Conservation (phyloP, 1,140 invertebrate genomes). For the Pantala flavescens region DNA sequence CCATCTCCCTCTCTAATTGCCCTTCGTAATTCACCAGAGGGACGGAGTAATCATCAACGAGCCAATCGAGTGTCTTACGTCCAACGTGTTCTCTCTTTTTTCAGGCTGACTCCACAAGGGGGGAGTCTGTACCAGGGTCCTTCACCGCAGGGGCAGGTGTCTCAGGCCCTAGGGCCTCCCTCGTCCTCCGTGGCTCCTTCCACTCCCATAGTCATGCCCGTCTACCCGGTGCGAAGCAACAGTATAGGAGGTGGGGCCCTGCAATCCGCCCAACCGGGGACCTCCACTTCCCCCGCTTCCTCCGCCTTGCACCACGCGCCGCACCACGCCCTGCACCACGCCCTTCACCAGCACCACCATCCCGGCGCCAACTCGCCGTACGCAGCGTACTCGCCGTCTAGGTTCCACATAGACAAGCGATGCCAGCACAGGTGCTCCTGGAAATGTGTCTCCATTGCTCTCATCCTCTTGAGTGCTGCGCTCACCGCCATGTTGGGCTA, state of each 20-base stretch:
- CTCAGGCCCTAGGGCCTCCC: neutral
- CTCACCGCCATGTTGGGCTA: slow-evolving; percentile 85
- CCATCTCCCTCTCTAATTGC: too few species aligned
- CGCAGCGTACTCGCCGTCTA: slow-evolving; percentile 74
- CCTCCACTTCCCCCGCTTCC: neutral
- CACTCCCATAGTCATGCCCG: neutral
- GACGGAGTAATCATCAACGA: too few species aligned
- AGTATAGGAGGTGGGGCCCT: neutral
- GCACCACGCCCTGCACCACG: slow-evolving; percentile 26
- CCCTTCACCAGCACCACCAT: slow-evolving; percentile 46
- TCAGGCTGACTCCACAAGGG: neutral
- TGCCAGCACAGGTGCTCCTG: slow-evolving; percentile 87
- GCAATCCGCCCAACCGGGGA: neutral
- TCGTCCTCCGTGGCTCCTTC: neutral
- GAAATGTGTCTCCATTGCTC: slow-evolving; percentile 85
- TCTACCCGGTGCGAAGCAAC: neutral
- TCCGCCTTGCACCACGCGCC: neutral
- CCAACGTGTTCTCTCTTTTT: too few species aligned
- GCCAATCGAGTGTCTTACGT: too few species aligned
- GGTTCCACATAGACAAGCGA: slow-evolving; percentile 87
- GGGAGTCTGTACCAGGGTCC: neutral
- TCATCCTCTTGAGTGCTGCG: slow-evolving; percentile 77
- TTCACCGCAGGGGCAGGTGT: neutral
- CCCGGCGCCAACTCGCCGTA: slow-evolving; percentile 57
- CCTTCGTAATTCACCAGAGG: too few species aligned